Conservation (phyloP, 2,113 vertebrate genomes). For the Oenanthe melanoleuca region DNA sequence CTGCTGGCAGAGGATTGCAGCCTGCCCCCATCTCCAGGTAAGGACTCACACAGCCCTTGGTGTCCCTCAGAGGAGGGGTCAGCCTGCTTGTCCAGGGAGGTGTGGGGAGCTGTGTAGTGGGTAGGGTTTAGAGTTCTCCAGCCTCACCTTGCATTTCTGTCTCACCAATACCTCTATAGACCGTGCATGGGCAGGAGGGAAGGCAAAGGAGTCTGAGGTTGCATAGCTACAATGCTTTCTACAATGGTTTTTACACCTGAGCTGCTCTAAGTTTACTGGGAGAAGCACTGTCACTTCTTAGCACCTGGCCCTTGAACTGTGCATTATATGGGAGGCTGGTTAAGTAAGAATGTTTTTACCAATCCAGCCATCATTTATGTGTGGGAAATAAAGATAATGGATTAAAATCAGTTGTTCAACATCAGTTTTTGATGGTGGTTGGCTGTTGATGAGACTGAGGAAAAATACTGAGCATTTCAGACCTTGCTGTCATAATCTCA, state of each 20-base stretch:
- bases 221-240: neutral
- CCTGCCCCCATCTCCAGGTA: neutral
- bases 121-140: neutral
- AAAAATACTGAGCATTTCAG: neutral
- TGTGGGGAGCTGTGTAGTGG: neutral
- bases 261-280: neutral
- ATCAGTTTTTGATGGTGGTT: neutral
- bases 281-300: neutral
- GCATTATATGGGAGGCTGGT: neutral
- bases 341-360: neutral
- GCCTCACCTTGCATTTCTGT: fast-evolving
- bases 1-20: fast-evolving
- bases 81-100: neutral
- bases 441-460: neutral
- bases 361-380: neutral
- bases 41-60: neutral
- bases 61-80: neutral
- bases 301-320: neutral
- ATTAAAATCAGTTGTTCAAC: neutral
- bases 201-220: neutral
- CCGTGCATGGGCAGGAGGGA: fast-evolving
- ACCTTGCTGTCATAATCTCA: neutral
- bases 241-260: neutral
- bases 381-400: neutral
- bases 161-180: neutral